Evolutionary conservation across 2,113 vertebrate genomes (phyloP), one percentile per base, ranked within the genome.

Genomic region (Laterallus jamaicensis): DNA sequence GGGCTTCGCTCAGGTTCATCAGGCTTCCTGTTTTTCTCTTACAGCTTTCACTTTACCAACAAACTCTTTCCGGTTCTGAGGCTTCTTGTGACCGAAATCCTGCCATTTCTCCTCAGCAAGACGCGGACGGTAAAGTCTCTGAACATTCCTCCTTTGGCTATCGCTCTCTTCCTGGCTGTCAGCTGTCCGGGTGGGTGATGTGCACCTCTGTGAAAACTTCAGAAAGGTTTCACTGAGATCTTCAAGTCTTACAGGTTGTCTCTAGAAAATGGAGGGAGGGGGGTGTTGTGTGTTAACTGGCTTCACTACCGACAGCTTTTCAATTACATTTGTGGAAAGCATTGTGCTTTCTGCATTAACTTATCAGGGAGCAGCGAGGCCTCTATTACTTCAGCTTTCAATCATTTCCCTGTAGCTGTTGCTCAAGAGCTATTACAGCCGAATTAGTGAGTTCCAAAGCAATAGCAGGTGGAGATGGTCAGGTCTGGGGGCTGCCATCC

Each of bases 11-110:
- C 80, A 55, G 95, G 31, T 92, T 66, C 81, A 28, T 66, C 44
- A 14, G 86, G 84, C 40, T 96, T 95, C 96, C 96, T 95, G 95
- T 92, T 95, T 70, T 69, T 20, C 70, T 86, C 93, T 63, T 14
- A 9, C 35, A 15, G 58, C 78, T 93, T 86, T 86, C 80, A 39
- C 88, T 92, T 91, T 22, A 58, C 59, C 80, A 77, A 31, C 37
- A 54, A 25, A 54, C 42, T 6, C 1, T 63, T 90, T 87, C 83
- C 92, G 82, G 77, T 1, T 10, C 54, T 2, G 24, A 62, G 39
- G 49, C 66, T 82, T 15, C 88, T 19, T 0, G 44, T 0, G 3
- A 11, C 67, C 2, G 66, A 28, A 24, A 39, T 49, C 82, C 62
- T 4, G 3, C 28, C 3, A 0, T 19, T 50, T 8, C 29, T 69